Evolutionary conservation across 2,797 vertebrate species (phyloP).

Genomic region (Champsocephalus gunnari): DNA sequence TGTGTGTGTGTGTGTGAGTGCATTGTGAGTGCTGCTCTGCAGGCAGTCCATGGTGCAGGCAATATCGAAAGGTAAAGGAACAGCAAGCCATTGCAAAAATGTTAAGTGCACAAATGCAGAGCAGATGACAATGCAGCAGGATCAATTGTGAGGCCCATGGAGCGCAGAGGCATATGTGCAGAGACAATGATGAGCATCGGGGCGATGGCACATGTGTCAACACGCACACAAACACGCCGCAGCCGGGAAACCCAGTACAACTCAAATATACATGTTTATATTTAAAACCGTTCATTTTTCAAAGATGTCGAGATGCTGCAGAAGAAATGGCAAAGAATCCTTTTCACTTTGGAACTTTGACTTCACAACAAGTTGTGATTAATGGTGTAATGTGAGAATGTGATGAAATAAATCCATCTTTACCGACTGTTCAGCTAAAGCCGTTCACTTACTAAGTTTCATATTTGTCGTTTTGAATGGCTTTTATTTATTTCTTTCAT

Average conservation of each 20-base stretch:
- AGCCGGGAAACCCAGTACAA: background rate
- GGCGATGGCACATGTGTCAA: slow-evolving; percentile 1
- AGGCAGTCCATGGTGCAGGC: slow-evolving; percentile 34
- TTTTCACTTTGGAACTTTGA: background rate
- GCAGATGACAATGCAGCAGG: slow-evolving; percentile 42
- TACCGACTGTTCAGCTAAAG: background rate
- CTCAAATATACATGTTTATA: background rate
- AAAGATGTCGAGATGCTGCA: background rate
- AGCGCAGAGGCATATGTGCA: slow-evolving; percentile 30
- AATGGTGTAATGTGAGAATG: background rate
- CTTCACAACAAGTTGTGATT: background rate
- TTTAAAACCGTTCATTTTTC: background rate
- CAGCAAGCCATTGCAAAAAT: slow-evolving; percentile 55
- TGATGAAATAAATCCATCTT: background rate
- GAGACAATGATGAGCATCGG: slow-evolving; percentile 34
- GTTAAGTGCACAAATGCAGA: slow-evolving; percentile 65
- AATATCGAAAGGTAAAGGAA: slow-evolving; percentile 67
- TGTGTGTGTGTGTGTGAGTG: background rate
- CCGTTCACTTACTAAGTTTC: too few relatives aligned
- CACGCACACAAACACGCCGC: background rate
- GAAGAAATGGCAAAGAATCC: background rate
- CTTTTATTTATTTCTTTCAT: too few relatives aligned
- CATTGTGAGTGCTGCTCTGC: slow-evolving; percentile 40
- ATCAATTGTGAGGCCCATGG: slow-evolving; percentile 56
- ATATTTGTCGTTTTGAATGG: too few relatives aligned